Percentiles rank a stretch among this genome's conserved stretches.
phyloP scores from a whole-genome alignment of 2,113 vertebrate genomes.

The Passer montanus region DNA sequence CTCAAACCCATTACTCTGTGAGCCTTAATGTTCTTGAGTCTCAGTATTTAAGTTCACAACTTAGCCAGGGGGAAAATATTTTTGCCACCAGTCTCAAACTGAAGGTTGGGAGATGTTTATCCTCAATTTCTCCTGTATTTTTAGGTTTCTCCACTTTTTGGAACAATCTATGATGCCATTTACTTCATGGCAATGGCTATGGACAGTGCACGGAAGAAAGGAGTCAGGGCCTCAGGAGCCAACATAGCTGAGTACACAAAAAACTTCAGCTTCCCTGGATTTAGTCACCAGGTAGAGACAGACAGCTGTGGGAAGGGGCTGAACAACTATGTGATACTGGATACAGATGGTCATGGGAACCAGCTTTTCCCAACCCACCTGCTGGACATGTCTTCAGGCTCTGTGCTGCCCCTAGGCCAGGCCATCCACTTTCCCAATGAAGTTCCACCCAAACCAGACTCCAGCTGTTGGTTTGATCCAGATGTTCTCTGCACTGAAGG shows the following conservation, averaged over 20 bases:
- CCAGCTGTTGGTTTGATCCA: conserved; percentile 88
- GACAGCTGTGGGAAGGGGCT: conserved; percentile 75
- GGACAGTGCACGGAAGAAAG: conserved; percentile 70
- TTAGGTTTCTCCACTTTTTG: conserved; percentile 89
- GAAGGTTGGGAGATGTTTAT: neutral
- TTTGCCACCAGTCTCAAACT: neutral
- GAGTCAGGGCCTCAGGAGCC: conserved; percentile 66
- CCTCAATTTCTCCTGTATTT: neutral
- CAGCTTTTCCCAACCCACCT: conserved; percentile 80
- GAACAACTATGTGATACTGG: conserved; percentile 83
- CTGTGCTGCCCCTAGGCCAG: conserved; percentile 69
- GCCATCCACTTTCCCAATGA: conserved; percentile 83
- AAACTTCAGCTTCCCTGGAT: conserved; percentile 82
- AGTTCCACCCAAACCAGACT: conserved; percentile 75
- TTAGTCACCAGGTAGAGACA: conserved; percentile 81
- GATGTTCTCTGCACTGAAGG: conserved; percentile 81
- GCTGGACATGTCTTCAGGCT: conserved; percentile 72
- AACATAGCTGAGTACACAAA: conserved; percentile 77
- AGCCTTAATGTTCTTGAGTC: neutral
- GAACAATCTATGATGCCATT: conserved; percentile 89
- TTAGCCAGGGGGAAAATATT: neutral
- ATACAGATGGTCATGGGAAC: conserved; percentile 76
- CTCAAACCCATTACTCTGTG: neutral
- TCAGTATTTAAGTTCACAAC: neutral
- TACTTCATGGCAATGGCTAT: conserved; percentile 85